A percentile compares a stretch with the other conserved stretches of the same genome.
phyloP scores from a whole-genome alignment of 2,888 invertebrate species.

The Hemithea aestivaria region DNA sequence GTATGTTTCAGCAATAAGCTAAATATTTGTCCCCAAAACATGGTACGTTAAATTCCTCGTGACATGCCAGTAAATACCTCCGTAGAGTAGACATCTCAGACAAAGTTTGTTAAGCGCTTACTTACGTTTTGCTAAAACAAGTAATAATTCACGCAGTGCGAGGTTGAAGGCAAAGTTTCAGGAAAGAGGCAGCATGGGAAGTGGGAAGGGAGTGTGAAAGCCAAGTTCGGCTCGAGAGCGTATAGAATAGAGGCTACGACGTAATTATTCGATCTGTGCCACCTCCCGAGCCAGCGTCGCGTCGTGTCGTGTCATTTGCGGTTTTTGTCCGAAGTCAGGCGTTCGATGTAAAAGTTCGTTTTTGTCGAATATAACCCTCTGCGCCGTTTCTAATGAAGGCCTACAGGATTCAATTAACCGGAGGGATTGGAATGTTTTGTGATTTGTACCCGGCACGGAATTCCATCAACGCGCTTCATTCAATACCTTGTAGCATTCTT shows the following conservation, averaged over 20 bases:
- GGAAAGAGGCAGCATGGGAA: conserved; percentile 46
- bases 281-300: conserved; percentile 46
- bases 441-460: conserved; percentile 65
- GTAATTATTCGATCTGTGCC: conserved; percentile 63
- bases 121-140: conserved; percentile 62
- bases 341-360: conserved; percentile 65
- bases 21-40: conserved; percentile 18
- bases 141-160: conserved; percentile 56
- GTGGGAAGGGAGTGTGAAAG: conserved; percentile 52
- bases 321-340: conserved; percentile 63
- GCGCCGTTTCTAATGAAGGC: conserved; percentile 65
- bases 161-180: conserved; percentile 55
- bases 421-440: conserved; percentile 71
- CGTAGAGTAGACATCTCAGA: conserved; percentile 37
- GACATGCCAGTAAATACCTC: conserved; percentile 34
- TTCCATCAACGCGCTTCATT: conserved; percentile 61
- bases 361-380: conserved; percentile 51
- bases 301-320: conserved; percentile 48
- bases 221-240: conserved; percentile 51
- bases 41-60: conserved; percentile 22
- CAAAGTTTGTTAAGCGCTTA: conserved; percentile 56
- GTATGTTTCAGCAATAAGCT: conserved; percentile 16
- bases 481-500: conserved; percentile 47
- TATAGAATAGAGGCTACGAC: conserved; percentile 20
- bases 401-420: conserved; percentile 74